Percentiles rank a stretch among this genome's conserved stretches.
Evolutionary conservation across 2,113 vertebrate genomes (phyloP).

Genomic region (Eulacestoma nigropectus): DNA sequence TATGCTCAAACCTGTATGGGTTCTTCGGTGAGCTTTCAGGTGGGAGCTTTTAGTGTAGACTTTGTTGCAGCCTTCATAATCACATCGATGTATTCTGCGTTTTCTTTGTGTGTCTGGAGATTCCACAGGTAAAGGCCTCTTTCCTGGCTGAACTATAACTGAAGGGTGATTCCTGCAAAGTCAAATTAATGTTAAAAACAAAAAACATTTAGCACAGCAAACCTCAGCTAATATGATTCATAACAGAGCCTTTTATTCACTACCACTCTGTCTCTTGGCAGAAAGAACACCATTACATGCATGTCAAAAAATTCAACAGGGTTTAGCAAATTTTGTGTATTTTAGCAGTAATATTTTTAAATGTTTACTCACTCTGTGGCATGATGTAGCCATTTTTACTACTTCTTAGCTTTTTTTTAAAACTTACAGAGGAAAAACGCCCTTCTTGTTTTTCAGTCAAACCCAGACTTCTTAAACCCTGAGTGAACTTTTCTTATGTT

Average conservation of each 20-base stretch:
- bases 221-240: not conserved
- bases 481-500: not conserved
- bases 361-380: not conserved
- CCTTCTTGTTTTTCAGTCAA: not conserved
- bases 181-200: not conserved
- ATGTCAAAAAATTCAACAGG: conserved; percentile 37
- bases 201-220: not conserved
- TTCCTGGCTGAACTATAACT: conserved; percentile 86
- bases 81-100: conserved; percentile 91
- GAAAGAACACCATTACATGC: not conserved
- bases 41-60: conserved; percentile 99
- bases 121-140: conserved; percentile 86
- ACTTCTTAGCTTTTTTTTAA: not conserved
- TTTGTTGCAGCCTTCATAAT: conserved; percentile 94
- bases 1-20: conserved; percentile 85
- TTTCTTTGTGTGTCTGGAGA: conserved; percentile 92
- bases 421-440: not conserved
- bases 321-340: not conserved
- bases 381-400: not conserved
- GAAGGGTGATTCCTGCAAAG: conserved; percentile 84
- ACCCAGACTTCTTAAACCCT: not conserved
- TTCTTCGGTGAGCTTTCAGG: conserved; percentile 95
- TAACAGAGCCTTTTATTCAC: not conserved
- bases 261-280: conserved; percentile 22
- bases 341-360: conserved; percentile 1